Base-by-base conservation (phyloP, 2,888 invertebrate species). In the Argyresthia goedartella region DNA sequence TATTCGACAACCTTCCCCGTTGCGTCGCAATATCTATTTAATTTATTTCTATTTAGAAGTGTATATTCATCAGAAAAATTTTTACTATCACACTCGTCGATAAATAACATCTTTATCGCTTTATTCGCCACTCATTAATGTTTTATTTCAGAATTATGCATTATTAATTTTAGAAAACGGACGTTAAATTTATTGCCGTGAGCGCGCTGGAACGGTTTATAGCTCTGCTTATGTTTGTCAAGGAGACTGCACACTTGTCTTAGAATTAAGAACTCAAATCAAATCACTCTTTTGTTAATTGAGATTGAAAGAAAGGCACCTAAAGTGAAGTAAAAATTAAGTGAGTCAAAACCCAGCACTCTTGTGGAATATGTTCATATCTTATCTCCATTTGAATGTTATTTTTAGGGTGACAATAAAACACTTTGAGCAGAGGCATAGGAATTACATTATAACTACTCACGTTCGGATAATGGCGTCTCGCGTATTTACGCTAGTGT, bases 71-170 rank as follows among this genome's bases (percentile, higher is more conserved):
- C 25, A 25, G 25, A 25, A 58, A 57, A 62, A 62, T 69, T 73
- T 74, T 77, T 78, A 77, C 75, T 67, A 62, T 57, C 58, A 59
- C 58, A 59, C 53, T 60, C 55, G 63, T 57, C 63, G 65, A 65
- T 81, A 82, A 81, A 80, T 81, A 67, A 67, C 57, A 55, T 54
- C 62, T 81, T 80, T 81, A 82, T 81, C 63, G 73, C 80, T 81
- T 74, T 82, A 82, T 82, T 80, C 77, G 69, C 73, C 73, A 73
- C 77, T 80, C 80, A 81, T 82, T 81, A 81, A 75, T 70, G 74
- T 74, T 81, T 80, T 76, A 80, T 77, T 73, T 73, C 70, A 70
- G 69, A 72, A 75, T 78, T 79, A 82, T 77, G 75, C 76, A 71
- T 71, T 80, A 82, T 80, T 81, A 81, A 81, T 81, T 74, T 80